Conservation (phyloP, 2,113 vertebrate genomes). For the Garra rufa region DNA sequence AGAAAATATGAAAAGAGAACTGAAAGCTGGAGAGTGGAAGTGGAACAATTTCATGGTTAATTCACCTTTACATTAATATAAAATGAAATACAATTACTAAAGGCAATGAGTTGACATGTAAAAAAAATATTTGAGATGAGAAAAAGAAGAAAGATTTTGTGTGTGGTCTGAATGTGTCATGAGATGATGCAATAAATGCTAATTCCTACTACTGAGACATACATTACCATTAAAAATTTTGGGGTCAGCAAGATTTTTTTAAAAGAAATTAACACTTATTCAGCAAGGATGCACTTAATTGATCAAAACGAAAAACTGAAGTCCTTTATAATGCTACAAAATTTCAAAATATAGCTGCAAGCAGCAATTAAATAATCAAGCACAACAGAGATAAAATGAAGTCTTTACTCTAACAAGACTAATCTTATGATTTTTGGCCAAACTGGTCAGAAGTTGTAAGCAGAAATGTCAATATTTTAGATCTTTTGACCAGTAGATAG, state of each 20-base stretch:
- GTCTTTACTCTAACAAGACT: too few species aligned
- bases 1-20: background rate
- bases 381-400: too few species aligned
- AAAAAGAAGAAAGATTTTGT: background rate
- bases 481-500: too few species aligned
- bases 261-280: background rate
- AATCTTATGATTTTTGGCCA: too few species aligned
- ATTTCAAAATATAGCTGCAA: background rate
- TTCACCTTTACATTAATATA: background rate
- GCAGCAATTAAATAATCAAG: too few species aligned
- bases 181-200: background rate
- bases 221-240: background rate
- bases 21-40: background rate
- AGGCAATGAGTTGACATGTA: background rate
- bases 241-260: background rate
- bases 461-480: too few species aligned
- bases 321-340: background rate
- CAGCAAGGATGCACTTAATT: background rate
- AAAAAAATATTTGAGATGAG: slow-evolving; percentile 52
- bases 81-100: background rate
- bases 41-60: background rate
- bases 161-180: background rate
- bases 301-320: background rate
- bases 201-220: background rate
- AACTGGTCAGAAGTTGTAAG: too few species aligned